Evolutionary conservation across 2,888 invertebrate genomes (phyloP), one percentile per base, ranked within the genome.

Genomic region (Amiota minor): DNA sequence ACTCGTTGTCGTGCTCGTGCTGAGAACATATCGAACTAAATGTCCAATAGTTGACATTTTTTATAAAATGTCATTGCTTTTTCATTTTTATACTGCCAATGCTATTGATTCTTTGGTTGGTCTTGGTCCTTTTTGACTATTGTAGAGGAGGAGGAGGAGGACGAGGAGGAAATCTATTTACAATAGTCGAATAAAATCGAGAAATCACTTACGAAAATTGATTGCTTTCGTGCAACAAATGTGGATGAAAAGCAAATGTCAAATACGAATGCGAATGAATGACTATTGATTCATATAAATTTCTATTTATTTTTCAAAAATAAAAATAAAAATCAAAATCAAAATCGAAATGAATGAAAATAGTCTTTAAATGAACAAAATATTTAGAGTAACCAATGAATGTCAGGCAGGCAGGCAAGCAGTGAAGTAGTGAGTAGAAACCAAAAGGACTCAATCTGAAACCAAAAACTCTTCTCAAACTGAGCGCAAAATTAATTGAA

Each of bases 191-290:
- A 35, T 35, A 35, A 6, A 35, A 35, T 35, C 6, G 35, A 35
- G 35, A 35, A 35, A 35, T 35, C 67, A 68, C 67, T 68, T 68
- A 68, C 67, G 50, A 68, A 68, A 53, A 68, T 68, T 68, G 67
- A 68, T 68, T 68, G 67, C 62, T 62, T 62, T 62, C 62, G 62
- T 35, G 62, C 67, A 53, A 68, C 67, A 50, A 68, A 68, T 68
- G 67, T 68, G 67, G 53, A 50, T 68, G 67, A 53, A 59, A 59
- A 16, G 12, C 50, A 68, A 68, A 68, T 68, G 67, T 68, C 67
- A 68, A 50, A 50, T 68, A 49, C 49, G 46, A 47, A 65, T 49
- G 47, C 11, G 16, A 65, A 47, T 11, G 6, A 9, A 62, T 45
- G 45, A 35, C 35, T 35, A 35, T 35, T 35, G 35, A 35, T 35